These are phyloP conservation scores for Brachymystax lenok DNA, from an alignment of 2,797 vertebrate species.

Conservation along the genomic window DNA sequence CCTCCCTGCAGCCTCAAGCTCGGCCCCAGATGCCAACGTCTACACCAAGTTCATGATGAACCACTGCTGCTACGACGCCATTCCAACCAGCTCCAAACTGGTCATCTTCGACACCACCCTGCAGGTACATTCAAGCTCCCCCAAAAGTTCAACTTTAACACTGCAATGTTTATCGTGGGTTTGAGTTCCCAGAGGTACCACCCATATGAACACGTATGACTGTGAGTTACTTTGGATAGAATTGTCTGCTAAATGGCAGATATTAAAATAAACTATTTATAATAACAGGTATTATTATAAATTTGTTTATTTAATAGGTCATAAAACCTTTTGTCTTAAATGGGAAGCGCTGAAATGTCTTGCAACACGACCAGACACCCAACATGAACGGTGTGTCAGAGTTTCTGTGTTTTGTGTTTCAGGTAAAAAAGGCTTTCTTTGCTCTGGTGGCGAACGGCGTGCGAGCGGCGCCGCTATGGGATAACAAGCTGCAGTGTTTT, in stretches of 20 bases:
- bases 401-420: slow-evolving; percentile 20
- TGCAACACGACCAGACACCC: neutral
- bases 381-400: neutral
- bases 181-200: neutral
- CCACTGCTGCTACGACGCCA: slow-evolving; percentile 90
- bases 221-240: no score
- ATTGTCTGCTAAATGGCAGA: no score
- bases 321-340: neutral
- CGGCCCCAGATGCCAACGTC: slow-evolving; percentile 73
- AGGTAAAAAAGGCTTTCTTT: slow-evolving; percentile 99
- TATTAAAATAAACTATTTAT: no score
- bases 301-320: neutral
- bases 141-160: neutral
- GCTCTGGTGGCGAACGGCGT: slow-evolving; percentile 95
- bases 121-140: slow-evolving; percentile 75
- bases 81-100: slow-evolving; percentile 96
- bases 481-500: slow-evolving; percentile 94
- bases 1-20: slow-evolving; percentile 37
- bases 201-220: no score
- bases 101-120: slow-evolving; percentile 90
- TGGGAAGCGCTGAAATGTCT: no score
- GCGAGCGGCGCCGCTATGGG: slow-evolving; percentile 96
- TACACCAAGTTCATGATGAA: slow-evolving; percentile 95
- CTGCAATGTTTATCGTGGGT: neutral
- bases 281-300: no score